Percentiles rank a stretch among this genome's conserved stretches.
These are phyloP conservation scores for Carettochelys insculpta DNA, from an alignment of 2,113 vertebrate species.

Conservation along the genomic window DNA sequence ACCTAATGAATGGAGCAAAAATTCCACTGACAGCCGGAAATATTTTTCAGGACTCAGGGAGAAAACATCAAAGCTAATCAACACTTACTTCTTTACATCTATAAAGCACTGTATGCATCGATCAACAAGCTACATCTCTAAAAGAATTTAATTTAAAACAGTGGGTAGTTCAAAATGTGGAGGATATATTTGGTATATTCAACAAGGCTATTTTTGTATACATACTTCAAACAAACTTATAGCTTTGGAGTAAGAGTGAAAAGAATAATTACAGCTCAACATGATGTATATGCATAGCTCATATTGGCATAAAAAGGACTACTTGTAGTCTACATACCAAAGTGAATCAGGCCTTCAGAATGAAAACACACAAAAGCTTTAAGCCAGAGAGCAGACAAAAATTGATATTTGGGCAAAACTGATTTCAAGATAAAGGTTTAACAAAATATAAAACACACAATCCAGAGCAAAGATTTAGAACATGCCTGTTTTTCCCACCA, in stretches of 20 bases:
- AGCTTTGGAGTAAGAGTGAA: neutral
- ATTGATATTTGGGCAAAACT: too few species aligned
- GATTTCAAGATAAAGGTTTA: too few species aligned
- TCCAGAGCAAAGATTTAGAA: neutral
- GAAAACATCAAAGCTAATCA: neutral
- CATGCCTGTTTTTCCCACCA: neutral
- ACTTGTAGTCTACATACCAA: neutral
- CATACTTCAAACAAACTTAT: neutral
- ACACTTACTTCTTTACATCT: neutral
- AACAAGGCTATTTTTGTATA: neutral
- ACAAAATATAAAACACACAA: neutral
- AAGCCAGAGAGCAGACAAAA: neutral
- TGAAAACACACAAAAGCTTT: neutral
- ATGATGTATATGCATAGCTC: neutral
- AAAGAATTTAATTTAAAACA: neutral
- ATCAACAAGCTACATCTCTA: neutral
- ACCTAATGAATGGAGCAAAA: neutral
- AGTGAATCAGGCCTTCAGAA: neutral
- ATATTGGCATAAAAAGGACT: rapidly evolving
- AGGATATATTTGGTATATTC: neutral
- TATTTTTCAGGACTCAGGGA: neutral
- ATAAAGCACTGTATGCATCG: neutral
- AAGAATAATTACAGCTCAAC: rapidly evolving
- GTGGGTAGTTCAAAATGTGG: neutral
- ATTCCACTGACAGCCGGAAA: neutral